Evolutionary conservation across 2,888 invertebrate genomes (phyloP).

Genomic region (Exocentrus adspersus): DNA sequence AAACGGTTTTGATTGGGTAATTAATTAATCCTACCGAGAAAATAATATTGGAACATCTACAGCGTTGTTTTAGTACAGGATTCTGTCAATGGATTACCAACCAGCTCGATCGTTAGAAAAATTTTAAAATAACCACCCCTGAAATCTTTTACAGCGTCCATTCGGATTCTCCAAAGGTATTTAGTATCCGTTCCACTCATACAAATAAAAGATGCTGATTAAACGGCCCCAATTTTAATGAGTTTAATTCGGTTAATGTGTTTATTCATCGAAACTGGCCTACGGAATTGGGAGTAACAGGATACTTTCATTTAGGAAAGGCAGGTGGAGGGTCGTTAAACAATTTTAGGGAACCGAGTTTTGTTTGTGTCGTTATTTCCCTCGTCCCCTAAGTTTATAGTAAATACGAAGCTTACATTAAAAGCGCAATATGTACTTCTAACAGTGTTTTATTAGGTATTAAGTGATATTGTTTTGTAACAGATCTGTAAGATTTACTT

Average conservation of each 20-base stretch:
- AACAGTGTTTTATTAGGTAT: too few species aligned
- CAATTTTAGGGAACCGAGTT: not conserved
- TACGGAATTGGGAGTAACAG: not conserved
- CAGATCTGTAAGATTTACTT: too few species aligned
- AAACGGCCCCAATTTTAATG: constrained; percentile 39
- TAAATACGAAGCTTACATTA: too few species aligned
- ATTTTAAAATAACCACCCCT: constrained; percentile 37
- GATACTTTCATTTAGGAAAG: not conserved
- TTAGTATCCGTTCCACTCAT: constrained; percentile 31
- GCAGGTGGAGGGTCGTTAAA: not conserved
- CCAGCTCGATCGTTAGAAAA: too few species aligned
- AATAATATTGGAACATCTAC: constrained; percentile 31
- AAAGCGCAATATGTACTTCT: too few species aligned
- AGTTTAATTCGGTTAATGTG: constrained; percentile 44
- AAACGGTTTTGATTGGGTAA: constrained; percentile 44
- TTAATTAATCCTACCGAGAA: constrained; percentile 42
- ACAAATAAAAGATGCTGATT: constrained; percentile 41
- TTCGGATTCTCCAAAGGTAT: constrained; percentile 34
- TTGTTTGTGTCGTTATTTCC: too few species aligned
- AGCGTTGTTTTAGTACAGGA: constrained; percentile 9
- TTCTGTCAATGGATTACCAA: constrained; percentile 10
- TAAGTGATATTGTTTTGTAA: too few species aligned
- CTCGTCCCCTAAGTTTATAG: too few species aligned
- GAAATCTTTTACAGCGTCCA: constrained; percentile 30
- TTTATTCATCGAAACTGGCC: constrained; percentile 33